Base-by-base conservation (phyloP, 2,797 vertebrate genomes). In the Yasuhikotakia modesta region DNA sequence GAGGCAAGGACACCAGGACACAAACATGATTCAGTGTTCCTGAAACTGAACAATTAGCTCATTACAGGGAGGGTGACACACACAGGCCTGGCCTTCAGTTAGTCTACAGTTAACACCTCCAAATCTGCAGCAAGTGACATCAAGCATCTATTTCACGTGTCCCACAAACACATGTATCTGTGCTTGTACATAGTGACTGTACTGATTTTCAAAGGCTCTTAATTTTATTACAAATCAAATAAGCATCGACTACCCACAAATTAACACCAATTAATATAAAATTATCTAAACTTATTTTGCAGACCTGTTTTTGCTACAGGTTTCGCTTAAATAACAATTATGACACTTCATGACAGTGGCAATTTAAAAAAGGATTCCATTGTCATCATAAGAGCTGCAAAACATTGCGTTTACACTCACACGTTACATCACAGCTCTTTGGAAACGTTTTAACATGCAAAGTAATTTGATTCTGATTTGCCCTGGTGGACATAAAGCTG, bases 11-110 rank as follows among this genome's bases (percentile, higher is more conserved):
- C 13, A 46, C n/a, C 0, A 5, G 46, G 68, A 67, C 61, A 48
- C 32, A 30, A 32, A n/a, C 43, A 48, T 24, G 72, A 75, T 74
- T 70, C 66, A 64, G 39, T 55, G 30, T 75, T 70, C 66, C 71
- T 74, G 46, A 69, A 75, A 50, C 55, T 12, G 13, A 69, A 75
- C 57, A 46, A 45, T 17, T 24, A 68, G 52, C 50, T 48, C 19
- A 21, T 30, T 12, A 65, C 17, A 16, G 22, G 10, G 50, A n/a
- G 19, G 13, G 17, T 30, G 55, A 43, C 39, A 43, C 39, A 43
- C 39, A 43, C 39, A 43, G 39, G 7, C 39, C 39, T 43, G 39
- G 39, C 39, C 39, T 43, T 43, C 39, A 43, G 8, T 10, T 43
- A 43, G n/a, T 22, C 6, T 5, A 17, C 2, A 1, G 43, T 57